These are phyloP conservation scores for Hymenochirus boettgeri DNA, from an alignment of 2,113 vertebrate species.

Conservation along the genomic window DNA sequence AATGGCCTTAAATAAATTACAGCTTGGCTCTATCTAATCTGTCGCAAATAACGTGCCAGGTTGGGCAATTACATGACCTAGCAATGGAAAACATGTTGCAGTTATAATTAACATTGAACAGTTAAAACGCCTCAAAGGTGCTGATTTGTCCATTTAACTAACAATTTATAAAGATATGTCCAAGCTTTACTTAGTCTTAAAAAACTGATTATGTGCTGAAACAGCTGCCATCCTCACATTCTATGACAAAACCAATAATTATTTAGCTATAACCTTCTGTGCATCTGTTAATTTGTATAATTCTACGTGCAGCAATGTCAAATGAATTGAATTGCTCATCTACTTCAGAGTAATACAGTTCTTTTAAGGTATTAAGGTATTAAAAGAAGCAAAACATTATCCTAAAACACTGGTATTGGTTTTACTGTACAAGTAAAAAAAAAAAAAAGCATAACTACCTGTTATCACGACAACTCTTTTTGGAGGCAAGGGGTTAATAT, in stretches of 20 bases:
- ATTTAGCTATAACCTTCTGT: constrained; percentile 3
- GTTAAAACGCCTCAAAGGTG: constrained; percentile 11
- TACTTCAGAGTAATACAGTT: neutral
- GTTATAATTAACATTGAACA: constrained; percentile 24
- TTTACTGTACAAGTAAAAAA: no score
- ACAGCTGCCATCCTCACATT: neutral
- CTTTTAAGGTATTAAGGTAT: no score
- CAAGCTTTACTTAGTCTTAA: constrained; percentile 2
- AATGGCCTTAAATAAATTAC: constrained; percentile 22
- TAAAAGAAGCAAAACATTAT: no score
- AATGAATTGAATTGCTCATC: neutral
- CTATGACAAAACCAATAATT: constrained; percentile 5
- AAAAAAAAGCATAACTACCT: no score
- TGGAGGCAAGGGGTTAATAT: no score
- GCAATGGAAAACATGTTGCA: constrained; percentile 20
- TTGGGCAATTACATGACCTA: constrained; percentile 8
- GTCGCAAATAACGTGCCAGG: constrained; percentile 22
- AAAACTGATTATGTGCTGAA: neutral
- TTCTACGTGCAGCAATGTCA: neutral
- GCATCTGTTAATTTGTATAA: neutral
- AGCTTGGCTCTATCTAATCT: constrained; percentile 12
- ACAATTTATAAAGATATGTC: constrained; percentile 14
- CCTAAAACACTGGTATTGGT: no score
- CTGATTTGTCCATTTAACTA: constrained; percentile 5
- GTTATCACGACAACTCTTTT: no score